Percentiles rank a stretch among this genome's conserved stretches.
Conservation (phyloP, 2,113 vertebrate species). For the Sturnira hondurensis region DNA sequence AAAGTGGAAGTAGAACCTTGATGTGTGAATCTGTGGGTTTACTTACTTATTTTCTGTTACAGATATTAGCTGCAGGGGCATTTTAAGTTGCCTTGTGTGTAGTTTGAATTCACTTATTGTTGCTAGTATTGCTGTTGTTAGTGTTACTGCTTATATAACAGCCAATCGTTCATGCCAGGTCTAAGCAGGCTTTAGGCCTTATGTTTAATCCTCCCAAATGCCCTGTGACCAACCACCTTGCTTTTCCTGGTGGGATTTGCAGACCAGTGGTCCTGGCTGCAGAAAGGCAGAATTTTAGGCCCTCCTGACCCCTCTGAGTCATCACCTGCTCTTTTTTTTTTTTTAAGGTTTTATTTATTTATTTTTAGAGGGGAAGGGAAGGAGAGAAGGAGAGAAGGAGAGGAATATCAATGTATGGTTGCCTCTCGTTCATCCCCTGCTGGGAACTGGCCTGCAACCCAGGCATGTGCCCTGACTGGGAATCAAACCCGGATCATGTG, state of each 20-base stretch:
- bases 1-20: neutral
- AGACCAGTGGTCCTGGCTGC: neutral
- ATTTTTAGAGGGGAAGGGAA: no score
- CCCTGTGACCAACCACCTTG: neutral
- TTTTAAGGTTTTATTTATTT: no score
- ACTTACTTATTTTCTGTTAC: neutral
- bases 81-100: neutral
- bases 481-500: no score
- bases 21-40: neutral
- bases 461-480: no score
- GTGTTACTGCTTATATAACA: neutral
- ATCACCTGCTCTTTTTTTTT: neutral
- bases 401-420: no score
- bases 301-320: neutral
- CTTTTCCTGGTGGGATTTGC: neutral
- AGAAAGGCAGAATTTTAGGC: neutral
- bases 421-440: no score
- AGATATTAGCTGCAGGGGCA: neutral
- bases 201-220: neutral
- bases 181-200: neutral
- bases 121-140: neutral
- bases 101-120: neutral
- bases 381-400: no score
- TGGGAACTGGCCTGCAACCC: no score
- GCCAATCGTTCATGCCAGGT: neutral